phyloP scores from a whole-genome alignment of 2,113 vertebrate genomes.

The Oxygymnocypris stewartii region DNA sequence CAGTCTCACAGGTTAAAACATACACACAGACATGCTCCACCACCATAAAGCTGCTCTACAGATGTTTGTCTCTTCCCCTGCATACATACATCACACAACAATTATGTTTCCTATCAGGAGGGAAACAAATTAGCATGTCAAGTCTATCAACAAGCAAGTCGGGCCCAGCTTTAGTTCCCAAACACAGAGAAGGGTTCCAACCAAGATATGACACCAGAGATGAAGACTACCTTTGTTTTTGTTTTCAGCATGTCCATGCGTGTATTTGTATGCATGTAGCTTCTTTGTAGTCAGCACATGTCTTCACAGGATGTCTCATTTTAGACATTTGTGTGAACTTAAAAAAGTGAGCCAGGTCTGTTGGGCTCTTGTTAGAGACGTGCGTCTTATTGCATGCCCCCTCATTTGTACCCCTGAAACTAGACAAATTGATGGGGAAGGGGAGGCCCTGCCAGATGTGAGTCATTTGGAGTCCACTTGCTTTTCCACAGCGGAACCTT shows the following conservation, averaged over 20 bases:
- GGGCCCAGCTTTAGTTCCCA: not conserved
- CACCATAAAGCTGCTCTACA: constrained; percentile 24
- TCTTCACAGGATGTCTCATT: not conserved
- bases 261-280: not conserved
- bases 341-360: not conserved
- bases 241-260: not conserved
- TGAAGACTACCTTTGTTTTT: not conserved
- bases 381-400: not conserved
- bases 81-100: constrained; percentile 18
- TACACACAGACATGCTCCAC: constrained; percentile 7
- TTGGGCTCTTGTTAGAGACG: not conserved
- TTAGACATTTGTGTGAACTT: not conserved
- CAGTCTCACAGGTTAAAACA: not conserved
- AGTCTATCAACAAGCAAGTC: constrained; percentile 15
- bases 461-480: not conserved
- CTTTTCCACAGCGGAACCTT: not conserved
- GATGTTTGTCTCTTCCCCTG: not conserved
- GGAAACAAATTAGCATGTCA: constrained; percentile 19
- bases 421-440: not conserved
- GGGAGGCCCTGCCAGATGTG: constrained; percentile 9
- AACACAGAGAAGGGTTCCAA: not conserved
- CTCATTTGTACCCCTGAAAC: not conserved
- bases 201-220: not conserved
- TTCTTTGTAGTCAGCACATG: not conserved
- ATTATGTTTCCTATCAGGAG: constrained; percentile 6